phyloP scores from a whole-genome alignment of 53 echinoderm and acorn worm species.

The Henricia sp. region DNA sequence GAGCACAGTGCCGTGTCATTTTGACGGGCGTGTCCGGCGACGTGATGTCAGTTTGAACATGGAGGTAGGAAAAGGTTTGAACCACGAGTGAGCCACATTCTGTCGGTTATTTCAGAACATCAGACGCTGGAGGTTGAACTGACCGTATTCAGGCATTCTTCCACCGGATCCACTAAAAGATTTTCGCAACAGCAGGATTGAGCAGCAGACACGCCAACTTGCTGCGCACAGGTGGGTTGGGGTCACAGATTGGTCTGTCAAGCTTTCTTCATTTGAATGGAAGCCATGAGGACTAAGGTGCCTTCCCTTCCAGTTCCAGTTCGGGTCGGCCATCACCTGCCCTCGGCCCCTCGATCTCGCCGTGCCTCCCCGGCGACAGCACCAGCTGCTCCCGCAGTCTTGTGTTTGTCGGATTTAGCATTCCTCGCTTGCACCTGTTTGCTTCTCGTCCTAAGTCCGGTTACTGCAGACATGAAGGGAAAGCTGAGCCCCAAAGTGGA shows the following conservation, averaged over 20 bases:
- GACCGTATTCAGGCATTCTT: too few species aligned
- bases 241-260: too few species aligned
- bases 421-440: not conserved
- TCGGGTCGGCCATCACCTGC: not conserved
- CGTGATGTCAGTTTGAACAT: not conserved
- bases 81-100: not conserved
- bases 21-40: not conserved
- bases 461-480: not conserved
- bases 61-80: too few species aligned
- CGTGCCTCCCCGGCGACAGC: not conserved
- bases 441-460: not conserved
- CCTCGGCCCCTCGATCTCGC: conserved; percentile 24
- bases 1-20: not conserved
- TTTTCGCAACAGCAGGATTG: too few species aligned
- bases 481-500: not conserved
- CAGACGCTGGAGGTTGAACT: too few species aligned
- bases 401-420: not conserved
- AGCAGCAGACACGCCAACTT: too few species aligned
- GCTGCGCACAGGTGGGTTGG: too few species aligned
- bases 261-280: not conserved
- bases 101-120: conserved; percentile 6
- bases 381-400: conserved; percentile 4
- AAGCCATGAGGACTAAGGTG: not conserved
- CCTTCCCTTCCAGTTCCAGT: not conserved
- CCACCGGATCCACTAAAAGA: too few species aligned